Percentiles rank a stretch among this genome's conserved stretches.
Evolutionary conservation across 2,888 invertebrate species (phyloP).

Genomic region (Timandra comae): DNA sequence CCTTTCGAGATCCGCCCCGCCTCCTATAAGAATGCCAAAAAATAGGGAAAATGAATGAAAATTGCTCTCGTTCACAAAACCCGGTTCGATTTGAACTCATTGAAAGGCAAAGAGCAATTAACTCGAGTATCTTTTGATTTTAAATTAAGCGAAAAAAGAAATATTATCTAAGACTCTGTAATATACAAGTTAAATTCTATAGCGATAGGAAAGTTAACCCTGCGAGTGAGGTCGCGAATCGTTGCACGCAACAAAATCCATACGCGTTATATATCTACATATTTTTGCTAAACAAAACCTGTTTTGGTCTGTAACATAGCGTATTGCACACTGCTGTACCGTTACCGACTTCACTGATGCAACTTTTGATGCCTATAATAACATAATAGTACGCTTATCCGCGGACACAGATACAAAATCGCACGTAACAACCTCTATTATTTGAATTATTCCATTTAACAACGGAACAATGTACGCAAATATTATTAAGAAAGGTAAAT

Average conservation of each 20-base stretch:
- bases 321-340: conserved; percentile 60
- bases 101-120: conserved; percentile 58
- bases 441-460: too few species aligned
- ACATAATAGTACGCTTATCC: conserved; percentile 57
- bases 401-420: too few species aligned
- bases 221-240: conserved; percentile 53
- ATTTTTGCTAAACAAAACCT: conserved; percentile 62
- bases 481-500: too few species aligned
- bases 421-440: too few species aligned
- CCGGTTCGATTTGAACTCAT: conserved; percentile 46
- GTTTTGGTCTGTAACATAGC: conserved; percentile 45
- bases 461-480: too few species aligned
- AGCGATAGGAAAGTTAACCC: conserved; percentile 48
- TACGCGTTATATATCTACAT: conserved; percentile 34
- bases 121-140: conserved; percentile 76
- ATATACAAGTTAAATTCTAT: conserved; percentile 6
- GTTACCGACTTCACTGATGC: conserved; percentile 65
- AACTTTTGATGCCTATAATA: conserved; percentile 71
- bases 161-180: conserved; percentile 15
- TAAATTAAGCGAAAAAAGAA: conserved; percentile 73
- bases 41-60: conserved; percentile 67
- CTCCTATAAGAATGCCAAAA: conserved; percentile 61
- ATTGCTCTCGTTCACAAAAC: conserved; percentile 57
- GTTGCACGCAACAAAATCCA: conserved; percentile 48
- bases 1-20: conserved; percentile 33